A percentile compares a stretch with the other conserved stretches of the same genome.
Conservation (phyloP, 2,888 invertebrate genomes). For the Elgonia sp. region DNA sequence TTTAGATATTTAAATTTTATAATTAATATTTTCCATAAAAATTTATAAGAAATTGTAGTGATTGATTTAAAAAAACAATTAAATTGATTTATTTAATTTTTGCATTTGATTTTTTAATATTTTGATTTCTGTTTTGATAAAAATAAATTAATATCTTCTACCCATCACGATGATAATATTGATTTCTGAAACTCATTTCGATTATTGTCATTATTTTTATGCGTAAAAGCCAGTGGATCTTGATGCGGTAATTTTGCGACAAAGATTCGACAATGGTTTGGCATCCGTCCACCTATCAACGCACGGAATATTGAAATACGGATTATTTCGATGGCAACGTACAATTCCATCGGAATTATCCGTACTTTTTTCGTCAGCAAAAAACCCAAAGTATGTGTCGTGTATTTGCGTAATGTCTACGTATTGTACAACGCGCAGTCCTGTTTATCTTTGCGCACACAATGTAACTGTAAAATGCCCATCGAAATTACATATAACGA, state of each 20-base stretch:
- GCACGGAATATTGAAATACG: slow-evolving; percentile 64
- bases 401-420: slow-evolving; percentile 54
- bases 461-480: slow-evolving; percentile 24
- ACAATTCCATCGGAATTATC: slow-evolving; percentile 71
- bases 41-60: too few relatives aligned
- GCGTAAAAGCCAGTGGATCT: slow-evolving; percentile 7
- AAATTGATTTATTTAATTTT: too few relatives aligned
- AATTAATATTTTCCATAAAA: too few relatives aligned
- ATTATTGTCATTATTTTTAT: slow-evolving; percentile 41
- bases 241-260: slow-evolving; percentile 59
- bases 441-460: slow-evolving; percentile 25
- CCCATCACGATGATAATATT: background rate
- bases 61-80: too few relatives aligned
- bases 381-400: slow-evolving; percentile 54
- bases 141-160: background rate
- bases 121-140: background rate
- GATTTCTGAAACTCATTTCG: slow-evolving; percentile 20
- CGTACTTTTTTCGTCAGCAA: slow-evolving; percentile 63
- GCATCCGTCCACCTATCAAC: slow-evolving; percentile 59
- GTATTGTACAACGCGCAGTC: slow-evolving; percentile 27
- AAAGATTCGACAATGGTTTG: slow-evolving; percentile 56
- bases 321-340: slow-evolving; percentile 64
- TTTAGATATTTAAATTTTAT: too few relatives aligned
- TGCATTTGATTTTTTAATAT: too few relatives aligned
- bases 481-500: slow-evolving; percentile 21